A percentile compares a stretch with the other conserved stretches of the same genome.
These are phyloP conservation scores for Drosophila subobscura DNA, from an alignment of 1,140 invertebrate species.

Conservation along the genomic window DNA sequence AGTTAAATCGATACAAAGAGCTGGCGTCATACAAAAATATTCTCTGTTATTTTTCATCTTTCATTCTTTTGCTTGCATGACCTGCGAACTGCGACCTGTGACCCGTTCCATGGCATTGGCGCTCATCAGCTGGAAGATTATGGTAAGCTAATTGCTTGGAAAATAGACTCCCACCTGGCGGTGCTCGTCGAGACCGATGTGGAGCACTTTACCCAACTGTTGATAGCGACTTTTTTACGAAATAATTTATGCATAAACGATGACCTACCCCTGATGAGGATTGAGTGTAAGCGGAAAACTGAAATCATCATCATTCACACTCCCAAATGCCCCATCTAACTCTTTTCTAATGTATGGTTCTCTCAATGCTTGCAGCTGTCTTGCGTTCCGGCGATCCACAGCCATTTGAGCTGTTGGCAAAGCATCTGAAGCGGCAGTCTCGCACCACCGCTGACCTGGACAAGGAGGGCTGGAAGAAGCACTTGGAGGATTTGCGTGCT, in stretches of 20 bases:
- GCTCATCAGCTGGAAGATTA: conserved; percentile 87
- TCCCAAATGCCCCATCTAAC: neutral
- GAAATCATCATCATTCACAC: conserved; percentile 4
- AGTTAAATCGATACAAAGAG: conserved; percentile 39
- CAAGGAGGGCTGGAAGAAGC: conserved; percentile 72
- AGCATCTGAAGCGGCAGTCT: conserved; percentile 74
- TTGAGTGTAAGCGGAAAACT: conserved; percentile 86
- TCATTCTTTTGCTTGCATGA: conserved; percentile 28
- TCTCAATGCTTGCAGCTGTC: conserved; percentile 84
- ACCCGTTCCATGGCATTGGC: conserved; percentile 2
- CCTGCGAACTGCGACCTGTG: neutral
- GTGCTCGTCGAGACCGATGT: conserved; percentile 87
- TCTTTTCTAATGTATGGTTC: neutral
- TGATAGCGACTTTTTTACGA: conserved; percentile 85
- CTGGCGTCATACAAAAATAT: conserved; percentile 16
- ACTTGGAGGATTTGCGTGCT: conserved; percentile 70
- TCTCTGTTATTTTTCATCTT: conserved; percentile 3
- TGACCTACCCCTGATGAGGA: conserved; percentile 86
- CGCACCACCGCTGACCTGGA: conserved; percentile 42
- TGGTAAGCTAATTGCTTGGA: conserved; percentile 87
- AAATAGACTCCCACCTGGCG: conserved; percentile 86
- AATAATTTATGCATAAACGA: conserved; percentile 87
- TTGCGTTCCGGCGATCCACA: conserved; percentile 85
- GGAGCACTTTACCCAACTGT: conserved; percentile 86
- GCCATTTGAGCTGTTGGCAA: conserved; percentile 71